Conservation (phyloP, 2,113 vertebrate genomes). For the Dipodomys merriami region DNA sequence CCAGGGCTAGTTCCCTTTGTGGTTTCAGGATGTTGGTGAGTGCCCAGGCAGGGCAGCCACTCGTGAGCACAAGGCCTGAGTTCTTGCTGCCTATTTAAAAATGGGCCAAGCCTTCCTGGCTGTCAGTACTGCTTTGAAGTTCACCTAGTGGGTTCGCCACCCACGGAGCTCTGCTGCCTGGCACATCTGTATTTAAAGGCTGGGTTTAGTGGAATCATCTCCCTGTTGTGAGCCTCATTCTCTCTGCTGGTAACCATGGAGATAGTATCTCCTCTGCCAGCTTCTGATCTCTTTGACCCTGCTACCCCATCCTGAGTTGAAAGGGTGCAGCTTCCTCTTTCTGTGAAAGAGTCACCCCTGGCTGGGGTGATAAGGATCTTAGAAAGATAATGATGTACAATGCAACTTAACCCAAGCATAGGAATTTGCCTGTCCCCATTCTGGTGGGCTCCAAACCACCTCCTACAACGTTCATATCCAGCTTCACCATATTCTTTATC, state of each 20-base stretch:
- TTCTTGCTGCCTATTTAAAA: background rate
- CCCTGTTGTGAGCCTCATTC: background rate
- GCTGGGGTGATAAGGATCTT: background rate
- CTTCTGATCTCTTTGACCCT: background rate
- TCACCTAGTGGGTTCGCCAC: accelerated
- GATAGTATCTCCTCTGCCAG: background rate
- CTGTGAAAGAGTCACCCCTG: background rate
- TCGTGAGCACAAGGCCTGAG: background rate
- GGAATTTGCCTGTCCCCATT: background rate
- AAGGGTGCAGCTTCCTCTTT: background rate
- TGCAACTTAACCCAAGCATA: background rate
- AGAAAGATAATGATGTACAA: background rate
- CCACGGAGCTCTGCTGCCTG: background rate
- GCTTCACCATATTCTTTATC: background rate
- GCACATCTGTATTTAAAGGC: background rate
- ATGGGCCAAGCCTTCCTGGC: background rate
- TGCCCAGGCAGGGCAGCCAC: background rate
- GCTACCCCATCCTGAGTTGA: background rate
- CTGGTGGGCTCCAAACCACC: background rate
- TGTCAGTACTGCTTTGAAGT: background rate
- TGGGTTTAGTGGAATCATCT: background rate
- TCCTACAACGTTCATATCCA: background rate
- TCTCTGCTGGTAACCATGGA: background rate
- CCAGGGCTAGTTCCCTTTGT: background rate
- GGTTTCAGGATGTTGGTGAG: background rate